phyloP scores from a whole-genome alignment of 1,140 invertebrate species.

The Planococcus citri region DNA sequence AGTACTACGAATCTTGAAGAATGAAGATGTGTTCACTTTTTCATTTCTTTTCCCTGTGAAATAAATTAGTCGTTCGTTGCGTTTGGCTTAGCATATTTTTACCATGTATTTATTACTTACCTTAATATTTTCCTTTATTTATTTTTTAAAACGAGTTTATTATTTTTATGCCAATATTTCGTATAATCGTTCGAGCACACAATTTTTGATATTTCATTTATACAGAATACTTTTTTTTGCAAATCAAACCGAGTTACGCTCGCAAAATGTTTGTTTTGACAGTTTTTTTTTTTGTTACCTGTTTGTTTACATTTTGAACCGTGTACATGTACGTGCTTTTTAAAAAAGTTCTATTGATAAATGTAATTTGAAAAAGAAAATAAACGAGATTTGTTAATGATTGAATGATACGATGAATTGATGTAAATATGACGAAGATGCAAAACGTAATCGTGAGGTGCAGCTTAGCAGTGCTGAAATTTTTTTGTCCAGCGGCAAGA shows the following conservation, averaged over 20 bases:
- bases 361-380: not conserved
- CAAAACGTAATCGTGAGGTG: no score
- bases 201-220: not conserved
- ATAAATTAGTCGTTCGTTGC: not conserved
- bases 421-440: no score
- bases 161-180: not conserved
- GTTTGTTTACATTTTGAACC: slow-evolving; percentile 9
- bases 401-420: not conserved
- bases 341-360: slow-evolving; percentile 11
- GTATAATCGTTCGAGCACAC: slow-evolving; percentile 6
- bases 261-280: not conserved
- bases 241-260: slow-evolving; percentile 5
- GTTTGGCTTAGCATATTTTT: not conserved
- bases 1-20: not conserved
- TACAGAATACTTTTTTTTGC: not conserved
- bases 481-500: not conserved
- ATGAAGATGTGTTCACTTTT: not conserved
- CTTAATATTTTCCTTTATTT: not conserved
- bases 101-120: not conserved
- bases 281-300: slow-evolving; percentile 14
- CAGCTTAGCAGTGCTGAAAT: not conserved
- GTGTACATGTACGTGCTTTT: slow-evolving; percentile 17
- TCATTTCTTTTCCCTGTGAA: not conserved
- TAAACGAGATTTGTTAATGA: not conserved
- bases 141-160: slow-evolving; percentile 4